Conservation (phyloP, 64 coral and sea anemone genomes). For the Pocillopora verrucosa region DNA sequence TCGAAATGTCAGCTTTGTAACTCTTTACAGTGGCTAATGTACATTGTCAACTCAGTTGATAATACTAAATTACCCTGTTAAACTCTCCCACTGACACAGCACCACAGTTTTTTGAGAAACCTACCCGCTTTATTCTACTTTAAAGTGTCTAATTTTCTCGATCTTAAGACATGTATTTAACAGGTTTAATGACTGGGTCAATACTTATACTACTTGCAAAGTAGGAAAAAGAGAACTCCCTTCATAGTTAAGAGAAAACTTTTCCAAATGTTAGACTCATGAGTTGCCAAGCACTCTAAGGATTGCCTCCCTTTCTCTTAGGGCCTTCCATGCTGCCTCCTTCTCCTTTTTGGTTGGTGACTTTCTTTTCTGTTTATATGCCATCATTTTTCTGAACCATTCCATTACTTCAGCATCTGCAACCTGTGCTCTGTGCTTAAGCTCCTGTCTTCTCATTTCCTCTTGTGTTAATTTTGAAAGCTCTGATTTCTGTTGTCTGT, state of each 20-base stretch:
- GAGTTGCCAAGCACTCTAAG: slow-evolving; percentile 82
- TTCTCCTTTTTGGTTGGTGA: slow-evolving; percentile 95
- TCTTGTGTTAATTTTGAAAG: slow-evolving; percentile 79
- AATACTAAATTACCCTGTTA: no score
- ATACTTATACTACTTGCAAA: no score
- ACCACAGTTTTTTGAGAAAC: no score
- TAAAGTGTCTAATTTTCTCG: no score
- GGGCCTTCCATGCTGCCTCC: slow-evolving; percentile 82
- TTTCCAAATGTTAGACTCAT: neutral
- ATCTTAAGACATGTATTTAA: no score
- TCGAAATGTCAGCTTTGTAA: no score
- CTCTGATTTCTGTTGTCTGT: slow-evolving; percentile 85
- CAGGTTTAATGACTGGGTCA: no score
- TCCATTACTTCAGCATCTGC: slow-evolving; percentile 95
- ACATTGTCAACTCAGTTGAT: no score
- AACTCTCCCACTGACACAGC: no score
- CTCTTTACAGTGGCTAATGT: no score
- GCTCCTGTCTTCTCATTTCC: slow-evolving; percentile 94
- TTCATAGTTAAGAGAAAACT: neutral
- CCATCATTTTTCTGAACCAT: slow-evolving; percentile 90
- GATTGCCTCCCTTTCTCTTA: slow-evolving; percentile 96
- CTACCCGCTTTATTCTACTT: no score
- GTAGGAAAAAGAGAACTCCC: no score
- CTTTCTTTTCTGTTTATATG: slow-evolving; percentile 92
- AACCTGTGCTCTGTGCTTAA: slow-evolving; percentile 78